A percentile compares a stretch with the other conserved stretches of the same genome.
Conservation (phyloP, 2,888 invertebrate genomes). For the Dioctria rufipes region DNA sequence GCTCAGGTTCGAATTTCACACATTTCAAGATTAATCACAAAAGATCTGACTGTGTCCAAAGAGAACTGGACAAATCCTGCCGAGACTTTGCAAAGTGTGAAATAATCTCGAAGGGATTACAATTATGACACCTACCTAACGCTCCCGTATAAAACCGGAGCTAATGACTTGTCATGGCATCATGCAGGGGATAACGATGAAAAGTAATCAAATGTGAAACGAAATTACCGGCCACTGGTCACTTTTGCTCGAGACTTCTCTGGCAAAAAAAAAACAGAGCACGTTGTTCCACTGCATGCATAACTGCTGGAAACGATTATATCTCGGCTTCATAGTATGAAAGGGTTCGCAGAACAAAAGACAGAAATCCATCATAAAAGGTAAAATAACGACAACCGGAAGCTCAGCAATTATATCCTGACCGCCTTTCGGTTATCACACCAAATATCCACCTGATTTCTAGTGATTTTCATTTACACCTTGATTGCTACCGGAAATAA, state of each 20-base stretch:
- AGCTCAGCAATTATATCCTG: conserved; percentile 36
- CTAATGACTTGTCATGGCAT: conserved; percentile 32
- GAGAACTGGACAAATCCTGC: not conserved
- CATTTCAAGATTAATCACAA: not conserved
- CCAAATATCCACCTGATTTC: conserved; percentile 27
- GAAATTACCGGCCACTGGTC: conserved; percentile 36
- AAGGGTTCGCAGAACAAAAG: conserved; percentile 25
- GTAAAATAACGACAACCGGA: conserved; percentile 32
- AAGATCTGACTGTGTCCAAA: too few species aligned
- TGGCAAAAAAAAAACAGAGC: not conserved
- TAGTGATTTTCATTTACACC: conserved; percentile 48
- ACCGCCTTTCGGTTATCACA: conserved; percentile 5
- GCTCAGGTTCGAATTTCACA: not conserved
- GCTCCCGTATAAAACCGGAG: not conserved
- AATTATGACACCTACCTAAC: conserved; percentile 45
- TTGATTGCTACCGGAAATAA: conserved; percentile 28
- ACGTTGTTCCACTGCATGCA: not conserved
- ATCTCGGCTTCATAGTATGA: conserved; percentile 13
- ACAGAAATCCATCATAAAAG: conserved; percentile 28
- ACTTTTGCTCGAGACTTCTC: not conserved
- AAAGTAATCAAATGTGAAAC: conserved; percentile 47
- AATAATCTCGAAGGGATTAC: conserved; percentile 46
- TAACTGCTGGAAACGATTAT: not conserved
- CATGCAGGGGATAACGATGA: conserved; percentile 43
- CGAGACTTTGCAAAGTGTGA: conserved; percentile 36